Evolutionary conservation across 2,888 invertebrate genomes (phyloP).

Genomic region (Taphrorychus bicolor): DNA sequence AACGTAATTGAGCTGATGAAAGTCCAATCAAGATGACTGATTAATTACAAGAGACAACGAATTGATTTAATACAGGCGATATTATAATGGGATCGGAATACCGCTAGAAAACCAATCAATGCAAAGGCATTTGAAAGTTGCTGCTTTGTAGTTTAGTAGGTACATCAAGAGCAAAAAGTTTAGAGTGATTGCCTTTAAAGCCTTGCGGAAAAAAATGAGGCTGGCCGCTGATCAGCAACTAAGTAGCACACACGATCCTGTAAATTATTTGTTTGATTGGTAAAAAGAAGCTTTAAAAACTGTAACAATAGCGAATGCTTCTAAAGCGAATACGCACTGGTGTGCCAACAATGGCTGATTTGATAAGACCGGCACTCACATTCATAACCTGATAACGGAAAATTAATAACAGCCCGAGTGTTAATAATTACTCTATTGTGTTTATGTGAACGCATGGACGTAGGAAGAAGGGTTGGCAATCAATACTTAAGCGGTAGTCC

Average conservation of each 20-base stretch:
- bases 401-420: neutral
- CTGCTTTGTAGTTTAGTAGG: neutral
- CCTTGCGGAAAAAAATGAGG: too few species aligned
- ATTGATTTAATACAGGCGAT: neutral
- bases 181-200: too few species aligned
- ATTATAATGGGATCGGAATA: neutral
- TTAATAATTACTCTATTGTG: neutral
- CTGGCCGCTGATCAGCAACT: neutral
- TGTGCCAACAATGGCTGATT: neutral
- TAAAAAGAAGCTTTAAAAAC: neutral
- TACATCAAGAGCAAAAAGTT: neutral
- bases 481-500: too few species aligned
- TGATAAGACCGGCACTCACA: neutral
- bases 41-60: slow-evolving; percentile 1
- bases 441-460: neutral
- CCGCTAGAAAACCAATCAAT: neutral
- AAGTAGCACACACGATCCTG: neutral
- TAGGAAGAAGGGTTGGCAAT: too few species aligned
- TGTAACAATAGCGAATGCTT: neutral
- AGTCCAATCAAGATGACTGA: neutral
- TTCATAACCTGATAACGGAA: neutral
- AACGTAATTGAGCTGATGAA: neutral
- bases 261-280: neutral
- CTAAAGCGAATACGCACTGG: neutral
- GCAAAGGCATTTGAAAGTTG: neutral